Evolutionary conservation across 2,888 invertebrate genomes (phyloP).

Genomic region (Masnerella sp.): DNA sequence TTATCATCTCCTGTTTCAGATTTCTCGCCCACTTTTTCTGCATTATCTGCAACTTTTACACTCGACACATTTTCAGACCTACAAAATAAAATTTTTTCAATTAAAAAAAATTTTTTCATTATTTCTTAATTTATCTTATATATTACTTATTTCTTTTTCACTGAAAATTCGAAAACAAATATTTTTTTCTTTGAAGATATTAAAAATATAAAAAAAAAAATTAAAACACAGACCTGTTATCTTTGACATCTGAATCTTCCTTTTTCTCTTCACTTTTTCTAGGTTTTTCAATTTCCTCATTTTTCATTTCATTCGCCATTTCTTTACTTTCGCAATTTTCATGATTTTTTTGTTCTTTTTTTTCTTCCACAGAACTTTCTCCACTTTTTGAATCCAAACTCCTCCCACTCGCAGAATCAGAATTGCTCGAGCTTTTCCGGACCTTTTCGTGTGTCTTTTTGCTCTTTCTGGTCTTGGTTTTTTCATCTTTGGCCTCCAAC

Average conservation of each 20-base stretch:
- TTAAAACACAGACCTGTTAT: background rate
- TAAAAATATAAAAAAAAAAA: slow-evolving; percentile 3
- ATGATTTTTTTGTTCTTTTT: slow-evolving; percentile 39
- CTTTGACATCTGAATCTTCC: slow-evolving; percentile 16
- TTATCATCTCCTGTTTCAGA: slow-evolving; percentile 30
- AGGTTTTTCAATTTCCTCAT: slow-evolving; percentile 4
- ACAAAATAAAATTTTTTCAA: slow-evolving; percentile 10
- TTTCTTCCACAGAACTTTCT: slow-evolving; percentile 16
- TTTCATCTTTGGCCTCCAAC: slow-evolving; percentile 62
- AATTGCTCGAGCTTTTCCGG: slow-evolving; percentile 58
- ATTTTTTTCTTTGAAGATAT: too few relatives aligned
- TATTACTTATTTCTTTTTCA: too few relatives aligned
- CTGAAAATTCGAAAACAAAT: too few relatives aligned
- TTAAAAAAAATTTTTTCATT: too few relatives aligned
- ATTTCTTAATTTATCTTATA: too few relatives aligned
- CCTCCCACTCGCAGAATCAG: slow-evolving; percentile 43
- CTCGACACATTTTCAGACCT: slow-evolving; percentile 28
- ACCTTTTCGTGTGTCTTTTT: slow-evolving; percentile 62
- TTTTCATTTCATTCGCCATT: background rate
- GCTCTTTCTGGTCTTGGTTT: slow-evolving; percentile 62
- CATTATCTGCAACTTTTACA: slow-evolving; percentile 22
- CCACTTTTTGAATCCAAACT: slow-evolving; percentile 23
- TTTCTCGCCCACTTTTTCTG: slow-evolving; percentile 43
- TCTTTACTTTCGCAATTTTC: slow-evolving; percentile 23
- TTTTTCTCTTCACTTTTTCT: background rate